Conservation (phyloP, 2,797 vertebrate genomes). For the Lepidocolaptes lacrymiger region DNA sequence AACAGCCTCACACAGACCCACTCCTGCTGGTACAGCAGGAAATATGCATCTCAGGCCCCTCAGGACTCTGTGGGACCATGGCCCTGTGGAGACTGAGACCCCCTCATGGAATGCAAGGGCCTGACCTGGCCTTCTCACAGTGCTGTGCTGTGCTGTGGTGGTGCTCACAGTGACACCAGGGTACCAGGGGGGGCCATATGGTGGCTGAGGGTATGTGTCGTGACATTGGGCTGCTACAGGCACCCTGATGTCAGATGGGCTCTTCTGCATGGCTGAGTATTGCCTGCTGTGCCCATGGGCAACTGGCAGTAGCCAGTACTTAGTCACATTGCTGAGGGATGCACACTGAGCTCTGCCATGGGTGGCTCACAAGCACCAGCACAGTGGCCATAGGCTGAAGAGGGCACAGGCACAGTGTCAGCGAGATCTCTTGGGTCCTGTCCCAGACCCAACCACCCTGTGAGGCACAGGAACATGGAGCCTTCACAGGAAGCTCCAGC, state of each 20-base stretch:
- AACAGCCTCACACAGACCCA: background rate
- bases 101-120: too few relatives aligned
- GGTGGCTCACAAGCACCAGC: background rate
- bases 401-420: background rate
- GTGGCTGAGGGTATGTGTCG: background rate
- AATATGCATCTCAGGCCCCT: background rate
- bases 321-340: background rate
- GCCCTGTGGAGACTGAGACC: too few relatives aligned
- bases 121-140: background rate
- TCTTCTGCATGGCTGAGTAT: background rate
- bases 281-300: background rate
- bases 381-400: background rate
- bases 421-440: background rate
- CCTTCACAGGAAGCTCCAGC: background rate
- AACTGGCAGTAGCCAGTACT: background rate
- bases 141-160: background rate
- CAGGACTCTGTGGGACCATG: background rate
- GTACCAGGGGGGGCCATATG: too few relatives aligned
- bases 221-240: background rate
- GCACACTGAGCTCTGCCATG: background rate
- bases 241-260: background rate
- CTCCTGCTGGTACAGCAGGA: background rate
- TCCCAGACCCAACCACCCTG: background rate
- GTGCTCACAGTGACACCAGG: background rate
- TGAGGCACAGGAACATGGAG: background rate